These are phyloP conservation scores for Oligia fasciuncula DNA, from an alignment of 2,888 invertebrate genomes.

Conservation along the genomic window DNA sequence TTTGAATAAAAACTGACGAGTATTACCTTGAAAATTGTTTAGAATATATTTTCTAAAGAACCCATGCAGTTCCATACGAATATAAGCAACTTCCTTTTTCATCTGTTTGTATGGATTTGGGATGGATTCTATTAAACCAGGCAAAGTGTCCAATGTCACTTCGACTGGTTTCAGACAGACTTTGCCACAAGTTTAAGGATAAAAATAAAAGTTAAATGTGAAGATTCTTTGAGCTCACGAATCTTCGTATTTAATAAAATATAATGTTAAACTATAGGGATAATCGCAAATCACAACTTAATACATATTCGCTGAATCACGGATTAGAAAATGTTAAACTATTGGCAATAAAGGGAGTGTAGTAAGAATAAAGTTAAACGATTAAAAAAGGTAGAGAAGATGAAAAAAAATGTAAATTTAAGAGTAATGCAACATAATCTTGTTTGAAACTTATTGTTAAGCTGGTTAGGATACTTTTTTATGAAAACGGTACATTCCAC, in stretches of 20 bases:
- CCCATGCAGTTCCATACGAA: conserved; percentile 86
- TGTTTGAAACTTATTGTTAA: conserved; percentile 86
- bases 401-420: conserved; percentile 81
- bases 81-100: conserved; percentile 88
- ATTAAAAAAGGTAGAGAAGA: conserved; percentile 79
- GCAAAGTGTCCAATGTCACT: conserved; percentile 58
- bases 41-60: conserved; percentile 73
- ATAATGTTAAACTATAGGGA: conserved; percentile 82
- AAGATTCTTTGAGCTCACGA: conserved; percentile 88
- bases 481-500: conserved; percentile 88
- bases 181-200: conserved; percentile 78
- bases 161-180: conserved; percentile 67
- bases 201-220: conserved; percentile 78
- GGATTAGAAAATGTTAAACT: conserved; percentile 75
- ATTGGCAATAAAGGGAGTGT: conserved; percentile 86
- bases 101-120: conserved; percentile 85
- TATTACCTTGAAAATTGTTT: conserved; percentile 71
- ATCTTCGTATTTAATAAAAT: conserved; percentile 83
- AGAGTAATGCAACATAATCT: conserved; percentile 86
- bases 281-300: conserved; percentile 89
- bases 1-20: conserved; percentile 63
- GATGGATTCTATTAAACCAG: conserved; percentile 82
- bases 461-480: conserved; percentile 88
- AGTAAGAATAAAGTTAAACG: conserved; percentile 72
- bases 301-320: conserved; percentile 87